phyloP scores from a whole-genome alignment of 2,888 invertebrate species.

The Dromius quadrimaculatus region DNA sequence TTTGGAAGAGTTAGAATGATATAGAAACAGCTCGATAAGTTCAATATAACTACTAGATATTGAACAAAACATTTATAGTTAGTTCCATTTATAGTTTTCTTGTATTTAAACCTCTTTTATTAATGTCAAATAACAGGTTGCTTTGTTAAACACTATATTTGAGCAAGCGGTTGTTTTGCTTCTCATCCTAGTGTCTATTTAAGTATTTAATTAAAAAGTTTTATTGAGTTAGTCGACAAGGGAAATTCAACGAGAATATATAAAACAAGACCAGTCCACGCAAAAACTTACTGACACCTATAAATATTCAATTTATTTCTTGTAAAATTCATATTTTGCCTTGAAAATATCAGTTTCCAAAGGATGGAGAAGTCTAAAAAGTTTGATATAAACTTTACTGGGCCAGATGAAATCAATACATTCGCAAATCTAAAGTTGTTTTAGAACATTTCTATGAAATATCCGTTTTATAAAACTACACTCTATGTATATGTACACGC shows the following conservation, averaged over 20 bases:
- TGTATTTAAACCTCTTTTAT: no score
- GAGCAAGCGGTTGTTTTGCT: constrained; percentile 3
- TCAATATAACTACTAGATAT: no score
- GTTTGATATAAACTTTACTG: constrained; percentile 5
- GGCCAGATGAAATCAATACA: constrained; percentile 28
- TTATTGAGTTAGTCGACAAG: constrained; percentile 1
- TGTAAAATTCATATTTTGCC: constrained; percentile 14
- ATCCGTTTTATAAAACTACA: no score
- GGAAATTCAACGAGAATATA: constrained; percentile 13
- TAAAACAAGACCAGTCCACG: background rate
- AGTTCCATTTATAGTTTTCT: no score
- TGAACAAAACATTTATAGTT: no score
- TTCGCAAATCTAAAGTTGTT: constrained; percentile 4
- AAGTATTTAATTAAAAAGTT: constrained; percentile 37
- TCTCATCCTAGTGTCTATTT: constrained; percentile 8
- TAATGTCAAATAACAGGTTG: no score
- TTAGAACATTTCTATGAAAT: no score
- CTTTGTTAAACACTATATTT: no score
- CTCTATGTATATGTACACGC: no score
- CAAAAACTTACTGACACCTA: constrained; percentile 3
- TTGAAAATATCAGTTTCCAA: constrained; percentile 29
- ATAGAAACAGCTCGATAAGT: no score
- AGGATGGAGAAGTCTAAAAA: background rate
- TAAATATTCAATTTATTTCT: constrained; percentile 28
- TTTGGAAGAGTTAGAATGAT: no score